Percentiles rank a stretch among this genome's conserved stretches.
phyloP scores from a whole-genome alignment of 2,113 vertebrate species.

The Corvus hawaiiensis region DNA sequence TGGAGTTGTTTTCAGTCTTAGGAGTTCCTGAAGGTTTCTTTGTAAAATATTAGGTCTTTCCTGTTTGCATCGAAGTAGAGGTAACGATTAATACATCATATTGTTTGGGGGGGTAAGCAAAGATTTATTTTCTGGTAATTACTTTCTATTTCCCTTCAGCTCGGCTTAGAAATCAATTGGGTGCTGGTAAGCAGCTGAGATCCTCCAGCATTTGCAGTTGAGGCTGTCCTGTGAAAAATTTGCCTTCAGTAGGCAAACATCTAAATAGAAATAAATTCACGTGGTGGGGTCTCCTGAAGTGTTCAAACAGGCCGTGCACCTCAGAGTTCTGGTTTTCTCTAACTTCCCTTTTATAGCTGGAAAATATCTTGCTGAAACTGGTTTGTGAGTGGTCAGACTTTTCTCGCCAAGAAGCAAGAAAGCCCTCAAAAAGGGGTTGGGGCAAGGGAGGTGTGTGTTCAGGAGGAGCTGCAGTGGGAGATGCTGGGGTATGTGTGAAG shows the following conservation, averaged over 20 bases:
- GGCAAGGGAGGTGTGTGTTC: not conserved
- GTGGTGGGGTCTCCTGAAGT: not conserved
- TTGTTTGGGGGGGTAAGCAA: not conserved
- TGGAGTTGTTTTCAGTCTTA: not conserved
- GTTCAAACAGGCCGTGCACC: not conserved
- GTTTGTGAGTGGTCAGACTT: not conserved
- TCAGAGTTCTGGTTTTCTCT: not conserved
- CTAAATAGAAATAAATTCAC: not conserved
- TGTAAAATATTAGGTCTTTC: not conserved
- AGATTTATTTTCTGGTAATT: not conserved
- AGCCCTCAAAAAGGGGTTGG: not conserved
- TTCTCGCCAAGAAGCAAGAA: not conserved
- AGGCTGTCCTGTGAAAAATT: not conserved
- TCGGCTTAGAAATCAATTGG: not conserved
- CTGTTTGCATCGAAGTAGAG: not conserved
- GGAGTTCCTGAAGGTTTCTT: not conserved
- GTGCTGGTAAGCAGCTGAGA: not conserved
- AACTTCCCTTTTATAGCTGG: not conserved
- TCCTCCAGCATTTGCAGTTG: not conserved
- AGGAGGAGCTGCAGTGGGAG: not conserved
- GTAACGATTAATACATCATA: fast-evolving
- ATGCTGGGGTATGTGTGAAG: not conserved
- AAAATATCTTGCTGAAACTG: not conserved
- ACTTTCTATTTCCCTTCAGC: not conserved
- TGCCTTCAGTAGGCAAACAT: not conserved